These are phyloP conservation scores for Nothobranchius kuhntae DNA, from an alignment of 2,113 vertebrate species.

Conservation along the genomic window DNA sequence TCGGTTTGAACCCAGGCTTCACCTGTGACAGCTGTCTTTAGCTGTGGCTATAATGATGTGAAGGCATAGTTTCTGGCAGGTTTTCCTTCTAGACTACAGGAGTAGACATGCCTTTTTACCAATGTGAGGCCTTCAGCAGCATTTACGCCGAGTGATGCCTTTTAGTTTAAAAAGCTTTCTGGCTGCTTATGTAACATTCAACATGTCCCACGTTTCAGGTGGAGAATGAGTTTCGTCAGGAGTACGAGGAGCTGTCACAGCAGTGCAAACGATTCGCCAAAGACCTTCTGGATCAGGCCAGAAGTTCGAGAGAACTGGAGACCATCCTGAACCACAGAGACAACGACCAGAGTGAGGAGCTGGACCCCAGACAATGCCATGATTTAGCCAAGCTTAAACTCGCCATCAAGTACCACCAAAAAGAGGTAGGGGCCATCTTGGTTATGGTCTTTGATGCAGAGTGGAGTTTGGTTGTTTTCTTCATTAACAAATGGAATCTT, in stretches of 20 bases:
- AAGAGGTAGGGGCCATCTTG: conserved; percentile 86
- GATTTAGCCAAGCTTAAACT: conserved; percentile 96
- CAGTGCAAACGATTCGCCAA: conserved; percentile 98
- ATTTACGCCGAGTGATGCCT: no score
- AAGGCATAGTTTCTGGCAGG: no score
- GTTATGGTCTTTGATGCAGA: background rate
- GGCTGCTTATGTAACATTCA: accelerated
- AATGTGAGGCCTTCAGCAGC: no score
- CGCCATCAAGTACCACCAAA: conserved; percentile 99
- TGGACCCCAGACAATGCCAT: conserved; percentile 92
- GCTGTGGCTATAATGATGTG: no score
- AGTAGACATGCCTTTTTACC: no score
- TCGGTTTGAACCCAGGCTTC: no score
- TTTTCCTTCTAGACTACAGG: no score
- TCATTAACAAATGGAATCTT: background rate
- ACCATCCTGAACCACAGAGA: conserved; percentile 97
- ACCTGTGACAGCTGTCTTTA: no score
- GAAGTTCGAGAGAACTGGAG: conserved; percentile 93
- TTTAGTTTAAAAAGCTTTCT: background rate
- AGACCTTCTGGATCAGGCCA: conserved; percentile 95
- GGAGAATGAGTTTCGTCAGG: conserved; percentile 97
- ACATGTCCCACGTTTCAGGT: conserved; percentile 67
- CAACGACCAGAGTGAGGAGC: conserved; percentile 93
- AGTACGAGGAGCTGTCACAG: conserved; percentile 98
- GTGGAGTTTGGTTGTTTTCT: background rate